Conservation (phyloP, 23 tunicate genomes). For the Halocynthia aurantium region DNA sequence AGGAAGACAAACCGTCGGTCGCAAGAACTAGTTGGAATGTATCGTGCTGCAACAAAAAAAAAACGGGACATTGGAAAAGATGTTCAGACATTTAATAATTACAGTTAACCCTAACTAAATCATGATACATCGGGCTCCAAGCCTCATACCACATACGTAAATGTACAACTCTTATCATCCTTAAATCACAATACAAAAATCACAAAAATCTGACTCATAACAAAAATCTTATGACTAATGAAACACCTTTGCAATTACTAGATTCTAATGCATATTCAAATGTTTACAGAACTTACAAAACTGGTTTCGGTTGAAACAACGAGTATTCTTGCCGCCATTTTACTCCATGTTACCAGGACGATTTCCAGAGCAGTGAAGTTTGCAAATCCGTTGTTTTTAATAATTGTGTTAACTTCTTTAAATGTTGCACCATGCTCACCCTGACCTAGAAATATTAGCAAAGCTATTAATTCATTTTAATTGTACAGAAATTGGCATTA, state of each 20-base stretch:
- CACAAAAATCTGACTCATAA: neutral
- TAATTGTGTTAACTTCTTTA: neutral
- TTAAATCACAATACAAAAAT: too few relatives aligned
- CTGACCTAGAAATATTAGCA: neutral
- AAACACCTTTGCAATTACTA: neutral
- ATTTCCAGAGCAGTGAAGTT: neutral
- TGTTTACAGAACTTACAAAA: neutral
- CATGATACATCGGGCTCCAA: too few relatives aligned
- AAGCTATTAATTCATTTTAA: neutral
- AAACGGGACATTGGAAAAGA: neutral
- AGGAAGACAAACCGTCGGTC: constrained; percentile 15
- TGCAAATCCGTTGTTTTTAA: neutral
- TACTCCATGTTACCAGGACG: constrained; percentile 4
- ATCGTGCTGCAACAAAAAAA: constrained; percentile 2
- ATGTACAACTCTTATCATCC: too few relatives aligned
- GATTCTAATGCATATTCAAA: neutral
- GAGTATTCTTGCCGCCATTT: constrained; percentile 7
- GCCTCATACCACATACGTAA: too few relatives aligned
- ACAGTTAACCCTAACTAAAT: too few relatives aligned
- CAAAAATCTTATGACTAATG: neutral
- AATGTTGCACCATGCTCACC: neutral
- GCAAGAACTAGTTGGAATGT: constrained; percentile 36
- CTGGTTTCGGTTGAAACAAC: neutral
- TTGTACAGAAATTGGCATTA: neutral
- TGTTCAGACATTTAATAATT: too few relatives aligned